Base-by-base conservation (phyloP, 2,888 invertebrate species). In the Temnothorax ravouxi region DNA sequence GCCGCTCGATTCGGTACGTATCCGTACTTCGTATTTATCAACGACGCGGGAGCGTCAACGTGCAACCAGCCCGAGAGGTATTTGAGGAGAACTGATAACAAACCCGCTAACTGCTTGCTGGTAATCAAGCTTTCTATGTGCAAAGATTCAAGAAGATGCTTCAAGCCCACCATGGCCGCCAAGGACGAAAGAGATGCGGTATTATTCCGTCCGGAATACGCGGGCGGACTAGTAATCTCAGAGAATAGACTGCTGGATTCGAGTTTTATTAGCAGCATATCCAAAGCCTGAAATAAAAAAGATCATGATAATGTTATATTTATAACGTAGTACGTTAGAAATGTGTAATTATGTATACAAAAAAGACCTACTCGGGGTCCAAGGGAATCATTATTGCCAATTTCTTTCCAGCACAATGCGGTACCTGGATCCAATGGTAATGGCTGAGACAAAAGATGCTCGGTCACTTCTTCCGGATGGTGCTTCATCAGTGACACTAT, bases 1-100 rank as follows among this genome's bases (percentile, higher is more conserved):
- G 91, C 91, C 41, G 93, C 93, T 59, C 93, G 91, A 86, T 94
- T 94, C 5, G 94, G 94, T 8, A 94, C 93, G 18, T 93, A 94
- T 21, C 94, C 94, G 21, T 91, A 94, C 84, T 94, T 94, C 4
- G 93, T 93, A 54, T 88, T 93, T 11, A 91, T 76, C 3, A 92
- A 84, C 1, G 93, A 93, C 25, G 92, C 87, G 1, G 94, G 94
- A n/a, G 94, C 92, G 62, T 94, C 93, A 0, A 90, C 92, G 64
- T 93, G 86, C 9, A 94, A 72, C 94, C 94, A 94, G 1, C 93
- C 94, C 0, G 94, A 90, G 13, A 94, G 81, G 82, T 93, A 93
- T 72, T 92, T 93, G 9, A 94, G 75, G 0, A 94, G 84, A 56
- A 89, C 82, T 0, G 91, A 90, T 4, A 94, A 50, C 15, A 94